phyloP scores from a whole-genome alignment of 2,113 vertebrate genomes.

The Catharus bicknelli region DNA sequence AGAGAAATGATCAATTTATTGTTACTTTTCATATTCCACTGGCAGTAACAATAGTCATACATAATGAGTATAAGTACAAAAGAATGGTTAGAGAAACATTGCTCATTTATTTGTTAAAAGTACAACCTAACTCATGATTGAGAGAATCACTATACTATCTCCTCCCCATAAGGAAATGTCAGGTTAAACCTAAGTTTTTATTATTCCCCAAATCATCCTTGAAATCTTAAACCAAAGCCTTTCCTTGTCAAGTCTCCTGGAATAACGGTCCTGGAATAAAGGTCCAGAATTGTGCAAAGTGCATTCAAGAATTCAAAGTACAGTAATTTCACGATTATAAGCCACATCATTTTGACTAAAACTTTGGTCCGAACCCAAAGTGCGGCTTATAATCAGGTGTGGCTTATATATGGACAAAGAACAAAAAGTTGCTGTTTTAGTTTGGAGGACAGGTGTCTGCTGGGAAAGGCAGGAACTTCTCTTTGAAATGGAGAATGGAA shows the following conservation, averaged over 20 bases:
- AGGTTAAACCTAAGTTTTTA: neutral
- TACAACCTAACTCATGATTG: neutral
- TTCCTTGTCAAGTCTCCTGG: neutral
- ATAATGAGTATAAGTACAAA: neutral
- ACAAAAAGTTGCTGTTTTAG: too few relatives aligned
- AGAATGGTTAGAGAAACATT: neutral
- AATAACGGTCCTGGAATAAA: neutral
- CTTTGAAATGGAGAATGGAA: too few relatives aligned
- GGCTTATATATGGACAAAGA: too few relatives aligned
- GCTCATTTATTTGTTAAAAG: neutral
- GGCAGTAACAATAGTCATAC: neutral
- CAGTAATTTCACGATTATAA: too few relatives aligned
- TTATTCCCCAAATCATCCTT: neutral
- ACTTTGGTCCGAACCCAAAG: too few relatives aligned
- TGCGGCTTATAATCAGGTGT: too few relatives aligned
- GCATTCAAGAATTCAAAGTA: neutral
- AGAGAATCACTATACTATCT: neutral
- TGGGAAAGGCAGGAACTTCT: too few relatives aligned
- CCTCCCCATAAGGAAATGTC: neutral
- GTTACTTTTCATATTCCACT: neutral
- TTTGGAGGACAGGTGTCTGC: too few relatives aligned
- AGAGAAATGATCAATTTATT: neutral
- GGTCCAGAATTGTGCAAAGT: neutral
- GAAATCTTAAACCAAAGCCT: neutral
- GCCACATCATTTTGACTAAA: too few relatives aligned